These are phyloP conservation scores for Naja naja DNA, from an alignment of 2,113 vertebrate species.

Conservation along the genomic window DNA sequence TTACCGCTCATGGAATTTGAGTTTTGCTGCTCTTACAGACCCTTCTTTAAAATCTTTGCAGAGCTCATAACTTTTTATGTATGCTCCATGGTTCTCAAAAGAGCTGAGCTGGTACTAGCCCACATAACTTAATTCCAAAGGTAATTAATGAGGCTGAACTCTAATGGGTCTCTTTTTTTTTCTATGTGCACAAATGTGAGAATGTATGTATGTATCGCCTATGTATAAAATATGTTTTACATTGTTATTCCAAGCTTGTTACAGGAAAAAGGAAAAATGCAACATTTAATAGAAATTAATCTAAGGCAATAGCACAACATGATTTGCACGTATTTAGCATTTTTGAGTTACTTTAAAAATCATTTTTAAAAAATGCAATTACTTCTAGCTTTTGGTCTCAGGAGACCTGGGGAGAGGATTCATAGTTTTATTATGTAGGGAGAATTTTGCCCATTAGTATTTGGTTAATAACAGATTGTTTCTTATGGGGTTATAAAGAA, in stretches of 20 bases:
- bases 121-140: conserved; percentile 59
- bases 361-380: conserved; percentile 17
- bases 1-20: not conserved
- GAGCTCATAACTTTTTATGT: conserved; percentile 53
- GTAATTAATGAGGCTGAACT: conserved; percentile 59
- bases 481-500: not conserved
- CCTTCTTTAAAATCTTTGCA: conserved; percentile 52
- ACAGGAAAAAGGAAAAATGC: not conserved
- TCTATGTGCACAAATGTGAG: conserved; percentile 14
- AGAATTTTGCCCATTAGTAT: conserved; percentile 12
- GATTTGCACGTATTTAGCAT: conserved; percentile 35
- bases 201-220: not conserved
- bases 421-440: conserved; percentile 11
- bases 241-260: conserved; percentile 34
- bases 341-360: conserved; percentile 11
- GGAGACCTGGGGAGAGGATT: conserved; percentile 5
- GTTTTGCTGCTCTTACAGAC: conserved; percentile 20
- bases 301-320: not conserved
- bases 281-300: conserved; percentile 34
- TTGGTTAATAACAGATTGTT: not conserved
- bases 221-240: conserved; percentile 25
- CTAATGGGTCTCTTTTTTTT: conserved; percentile 36
- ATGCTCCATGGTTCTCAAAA: conserved; percentile 44
- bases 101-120: conserved; percentile 33
- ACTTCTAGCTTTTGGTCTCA: conserved; percentile 16